A percentile compares a stretch with the other conserved stretches of the same genome.
These are phyloP conservation scores for Yponomeuta evonymella DNA, from an alignment of 2,888 invertebrate genomes.

Conservation along the genomic window DNA sequence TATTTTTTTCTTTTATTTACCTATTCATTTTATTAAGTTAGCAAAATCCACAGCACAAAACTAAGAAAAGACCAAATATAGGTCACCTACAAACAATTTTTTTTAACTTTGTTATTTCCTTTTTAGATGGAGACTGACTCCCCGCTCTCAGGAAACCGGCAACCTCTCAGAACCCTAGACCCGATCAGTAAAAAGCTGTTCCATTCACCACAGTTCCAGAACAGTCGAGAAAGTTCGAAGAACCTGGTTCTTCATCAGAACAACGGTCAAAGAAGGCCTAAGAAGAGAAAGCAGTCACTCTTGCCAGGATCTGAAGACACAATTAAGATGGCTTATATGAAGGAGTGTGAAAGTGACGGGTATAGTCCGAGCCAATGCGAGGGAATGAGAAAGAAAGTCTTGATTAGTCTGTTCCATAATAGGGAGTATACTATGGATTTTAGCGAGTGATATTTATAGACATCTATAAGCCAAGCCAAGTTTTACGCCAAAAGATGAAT, in stretches of 20 bases:
- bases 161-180: constrained; percentile 37
- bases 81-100: too few species aligned
- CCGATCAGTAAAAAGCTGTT: constrained; percentile 59
- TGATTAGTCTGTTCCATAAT: constrained; percentile 56
- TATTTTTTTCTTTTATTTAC: too few species aligned
- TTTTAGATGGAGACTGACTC: constrained; percentile 59
- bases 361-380: constrained; percentile 39
- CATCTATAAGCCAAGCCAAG: too few species aligned
- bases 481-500: too few species aligned
- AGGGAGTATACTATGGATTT: constrained; percentile 56
- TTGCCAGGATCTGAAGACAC: constrained; percentile 44
- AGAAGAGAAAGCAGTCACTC: constrained; percentile 49
- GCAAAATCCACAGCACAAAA: too few species aligned
- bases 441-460: constrained; percentile 11
- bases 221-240: constrained; percentile 16
- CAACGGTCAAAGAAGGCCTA: constrained; percentile 29
- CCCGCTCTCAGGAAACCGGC: constrained; percentile 37
- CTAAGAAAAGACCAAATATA: too few species aligned
- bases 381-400: constrained; percentile 51
- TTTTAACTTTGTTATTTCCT: constrained; percentile 4
- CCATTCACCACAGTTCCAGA: constrained; percentile 46
- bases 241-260: background rate
- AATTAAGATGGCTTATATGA: constrained; percentile 50
- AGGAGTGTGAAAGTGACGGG: constrained; percentile 46
- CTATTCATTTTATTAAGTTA: too few species aligned